Evolutionary conservation across 2,888 invertebrate species (phyloP).

Genomic region (Caenorhabditis imperialis): DNA sequence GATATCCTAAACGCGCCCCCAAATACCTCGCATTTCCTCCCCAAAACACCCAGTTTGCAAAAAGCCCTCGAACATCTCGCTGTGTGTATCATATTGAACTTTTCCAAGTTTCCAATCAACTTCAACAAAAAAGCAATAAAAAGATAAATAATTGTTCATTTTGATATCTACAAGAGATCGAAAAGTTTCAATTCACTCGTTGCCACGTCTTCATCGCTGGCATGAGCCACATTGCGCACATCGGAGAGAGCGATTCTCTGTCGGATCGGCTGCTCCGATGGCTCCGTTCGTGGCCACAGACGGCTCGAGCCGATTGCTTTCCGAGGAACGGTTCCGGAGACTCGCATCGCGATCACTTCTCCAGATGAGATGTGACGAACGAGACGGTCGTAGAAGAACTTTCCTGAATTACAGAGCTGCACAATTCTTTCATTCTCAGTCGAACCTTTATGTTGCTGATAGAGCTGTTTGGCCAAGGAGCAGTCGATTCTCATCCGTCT

Average conservation of each 20-base stretch:
- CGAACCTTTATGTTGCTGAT: constrained; percentile 52
- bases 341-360: constrained; percentile 64
- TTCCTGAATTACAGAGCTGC: constrained; percentile 45
- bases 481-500: constrained; percentile 35
- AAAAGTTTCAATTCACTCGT: constrained; percentile 30
- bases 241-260: constrained; percentile 91
- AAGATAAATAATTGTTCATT: background rate
- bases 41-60: background rate
- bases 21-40: constrained; percentile 32
- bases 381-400: constrained; percentile 71
- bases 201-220: constrained; percentile 48
- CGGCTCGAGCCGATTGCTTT: constrained; percentile 57
- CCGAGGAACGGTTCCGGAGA: constrained; percentile 52
- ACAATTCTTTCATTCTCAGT: too few species aligned
- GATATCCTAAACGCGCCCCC: constrained; percentile 8
- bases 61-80: background rate
- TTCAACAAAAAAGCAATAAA: too few species aligned
- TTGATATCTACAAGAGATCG: constrained; percentile 7
- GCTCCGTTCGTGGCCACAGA: constrained; percentile 51
- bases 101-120: constrained; percentile 3
- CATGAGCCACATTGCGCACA: constrained; percentile 92
- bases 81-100: constrained; percentile 35
- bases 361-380: constrained; percentile 66
- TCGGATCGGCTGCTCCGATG: constrained; percentile 82
- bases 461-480: constrained; percentile 51